Conservation (phyloP, 2,888 invertebrate species). For the Lysandra bellargus region DNA sequence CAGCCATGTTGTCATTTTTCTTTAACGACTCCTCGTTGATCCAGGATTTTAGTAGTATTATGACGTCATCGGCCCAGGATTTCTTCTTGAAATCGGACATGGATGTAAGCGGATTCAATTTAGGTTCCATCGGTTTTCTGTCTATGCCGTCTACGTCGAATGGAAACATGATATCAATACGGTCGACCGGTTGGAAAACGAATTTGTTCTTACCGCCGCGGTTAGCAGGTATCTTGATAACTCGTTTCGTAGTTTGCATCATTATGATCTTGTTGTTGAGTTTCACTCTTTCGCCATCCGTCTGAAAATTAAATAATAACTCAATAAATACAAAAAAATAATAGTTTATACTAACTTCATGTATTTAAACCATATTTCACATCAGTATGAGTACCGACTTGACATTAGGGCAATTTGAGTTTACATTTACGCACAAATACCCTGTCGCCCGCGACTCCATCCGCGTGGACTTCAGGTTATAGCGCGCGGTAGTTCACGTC, state of each 20-base stretch:
- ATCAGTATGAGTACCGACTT: too few species aligned
- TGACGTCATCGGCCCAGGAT: conserved; percentile 67
- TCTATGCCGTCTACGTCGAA: conserved; percentile 59
- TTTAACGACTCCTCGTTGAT: conserved; percentile 56
- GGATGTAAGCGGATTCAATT: conserved; percentile 56
- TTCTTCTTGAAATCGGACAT: conserved; percentile 64
- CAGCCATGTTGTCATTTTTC: conserved; percentile 64
- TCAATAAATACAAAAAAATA: background rate
- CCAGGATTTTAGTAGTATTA: conserved; percentile 63
- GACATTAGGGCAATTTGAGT: too few species aligned
- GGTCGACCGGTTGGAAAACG: conserved; percentile 64
- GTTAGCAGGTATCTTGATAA: conserved; percentile 83
- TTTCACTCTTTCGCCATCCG: conserved; percentile 78
- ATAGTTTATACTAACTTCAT: background rate
- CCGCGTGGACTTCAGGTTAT: too few species aligned
- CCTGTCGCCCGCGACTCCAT: too few species aligned
- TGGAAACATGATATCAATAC: conserved; percentile 68
- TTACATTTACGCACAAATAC: too few species aligned
- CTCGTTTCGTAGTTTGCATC: conserved; percentile 86
- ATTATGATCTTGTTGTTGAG: conserved; percentile 82
- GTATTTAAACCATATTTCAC: too few species aligned
- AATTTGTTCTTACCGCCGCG: conserved; percentile 60
- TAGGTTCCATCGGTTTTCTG: conserved; percentile 57
- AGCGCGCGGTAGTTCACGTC: too few species aligned
- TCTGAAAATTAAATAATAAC: conserved; percentile 52